A percentile compares a stretch with the other conserved stretches of the same genome.
phyloP scores from a whole-genome alignment of 1,140 invertebrate species.

The Acromyrmex echinatior region DNA sequence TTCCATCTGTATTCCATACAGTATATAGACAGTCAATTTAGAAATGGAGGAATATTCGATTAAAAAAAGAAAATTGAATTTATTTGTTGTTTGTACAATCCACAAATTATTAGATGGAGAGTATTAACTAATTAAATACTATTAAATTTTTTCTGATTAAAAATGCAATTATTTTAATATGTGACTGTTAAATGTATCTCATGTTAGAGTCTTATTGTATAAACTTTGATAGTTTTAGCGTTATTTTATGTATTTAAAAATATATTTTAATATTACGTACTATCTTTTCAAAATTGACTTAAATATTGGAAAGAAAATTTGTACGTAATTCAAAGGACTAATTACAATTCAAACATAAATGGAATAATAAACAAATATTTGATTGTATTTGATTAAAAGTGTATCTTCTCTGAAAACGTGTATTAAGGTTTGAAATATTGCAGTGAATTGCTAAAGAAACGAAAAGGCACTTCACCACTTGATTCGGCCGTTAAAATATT shows the following conservation, averaged over 20 bases:
- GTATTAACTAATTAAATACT: conserved; percentile 28
- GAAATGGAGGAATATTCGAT: conserved; percentile 63
- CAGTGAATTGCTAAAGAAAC: conserved; percentile 29
- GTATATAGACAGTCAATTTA: conserved; percentile 51
- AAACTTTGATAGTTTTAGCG: not conserved
- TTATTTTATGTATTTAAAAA: not conserved
- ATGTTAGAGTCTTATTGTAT: not conserved
- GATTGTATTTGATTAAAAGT: not conserved
- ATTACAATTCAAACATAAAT: not conserved
- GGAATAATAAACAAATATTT: conserved; percentile 8
- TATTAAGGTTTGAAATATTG: conserved; percentile 41
- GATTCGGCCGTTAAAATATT: conserved; percentile 67
- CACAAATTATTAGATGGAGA: conserved; percentile 46
- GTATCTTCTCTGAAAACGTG: conserved; percentile 7
- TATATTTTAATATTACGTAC: not conserved
- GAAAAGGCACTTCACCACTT: conserved; percentile 59
- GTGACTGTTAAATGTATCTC: not conserved
- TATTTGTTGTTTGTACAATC: conserved; percentile 23
- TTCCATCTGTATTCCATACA: conserved; percentile 58
- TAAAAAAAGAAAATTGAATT: conserved; percentile 61
- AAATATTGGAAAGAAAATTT: conserved; percentile 18
- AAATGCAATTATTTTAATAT: conserved; percentile 23
- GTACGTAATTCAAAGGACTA: not conserved
- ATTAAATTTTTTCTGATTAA: not conserved
- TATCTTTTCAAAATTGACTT: not conserved